phyloP scores from a whole-genome alignment of 2,797 vertebrate species.

The Poeciliopsis presidionis region DNA sequence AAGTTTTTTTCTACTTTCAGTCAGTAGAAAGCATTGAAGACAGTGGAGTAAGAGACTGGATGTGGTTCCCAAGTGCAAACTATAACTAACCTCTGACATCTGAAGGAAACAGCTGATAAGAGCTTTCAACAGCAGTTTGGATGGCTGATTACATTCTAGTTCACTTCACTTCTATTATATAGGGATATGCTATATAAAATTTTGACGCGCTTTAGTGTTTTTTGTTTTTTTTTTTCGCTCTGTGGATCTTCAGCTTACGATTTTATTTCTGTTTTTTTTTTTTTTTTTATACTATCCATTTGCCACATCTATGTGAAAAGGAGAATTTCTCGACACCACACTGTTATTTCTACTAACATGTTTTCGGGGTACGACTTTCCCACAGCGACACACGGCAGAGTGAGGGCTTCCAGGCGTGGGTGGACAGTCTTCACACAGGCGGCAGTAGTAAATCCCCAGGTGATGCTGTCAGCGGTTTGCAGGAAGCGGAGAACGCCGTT shows the following conservation, averaged over 20 bases:
- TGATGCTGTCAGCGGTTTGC: constrained; percentile 43
- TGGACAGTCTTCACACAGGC: constrained; percentile 26
- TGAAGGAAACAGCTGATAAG: constrained; percentile 38
- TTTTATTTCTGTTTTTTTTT: neutral
- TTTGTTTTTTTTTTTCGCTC: neutral
- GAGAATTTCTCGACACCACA: neutral
- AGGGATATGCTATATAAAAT: neutral
- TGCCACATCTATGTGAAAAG: neutral
- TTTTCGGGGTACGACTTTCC: constrained; percentile 14
- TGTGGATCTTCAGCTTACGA: neutral
- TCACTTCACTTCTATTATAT: neutral
- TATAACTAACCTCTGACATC: constrained; percentile 22
- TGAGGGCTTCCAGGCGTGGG: constrained; percentile 9
- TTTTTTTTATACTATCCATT: neutral
- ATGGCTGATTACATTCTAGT: neutral
- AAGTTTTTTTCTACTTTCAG: neutral
- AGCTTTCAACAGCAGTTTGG: neutral
- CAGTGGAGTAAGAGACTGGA: neutral
- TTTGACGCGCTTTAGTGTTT: neutral
- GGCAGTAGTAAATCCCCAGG: constrained; percentile 27
- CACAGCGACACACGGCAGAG: constrained; percentile 24
- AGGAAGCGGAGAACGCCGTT: constrained; percentile 62
- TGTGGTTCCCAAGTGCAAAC: neutral
- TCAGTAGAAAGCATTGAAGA: neutral
- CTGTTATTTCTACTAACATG: neutral